phyloP scores from a whole-genome alignment of 2,113 vertebrate species.

The Zootoca vivipara region DNA sequence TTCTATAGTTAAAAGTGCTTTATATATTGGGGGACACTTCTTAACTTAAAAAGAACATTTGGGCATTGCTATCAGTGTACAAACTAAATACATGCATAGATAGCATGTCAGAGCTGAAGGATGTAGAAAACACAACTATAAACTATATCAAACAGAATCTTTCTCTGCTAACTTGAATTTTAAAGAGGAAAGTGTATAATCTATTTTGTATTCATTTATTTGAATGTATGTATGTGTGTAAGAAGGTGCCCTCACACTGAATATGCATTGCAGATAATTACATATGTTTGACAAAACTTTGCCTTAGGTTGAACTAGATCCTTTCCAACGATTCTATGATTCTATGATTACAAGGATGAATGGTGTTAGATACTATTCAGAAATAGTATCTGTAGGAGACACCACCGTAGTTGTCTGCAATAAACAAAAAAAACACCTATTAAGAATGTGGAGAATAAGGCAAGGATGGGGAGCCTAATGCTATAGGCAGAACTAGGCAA shows the following conservation, averaged over 20 bases:
- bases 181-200: not conserved
- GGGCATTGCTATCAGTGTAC: not conserved
- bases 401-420: too few species aligned
- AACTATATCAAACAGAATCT: not conserved
- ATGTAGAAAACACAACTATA: not conserved
- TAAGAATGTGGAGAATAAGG: too few species aligned
- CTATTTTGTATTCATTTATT: not conserved
- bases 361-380: too few species aligned
- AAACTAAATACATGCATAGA: not conserved
- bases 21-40: not conserved
- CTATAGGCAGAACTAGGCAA: too few species aligned
- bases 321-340: too few species aligned
- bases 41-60: not conserved
- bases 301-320: too few species aligned
- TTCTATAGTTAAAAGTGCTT: constrained; percentile 12
- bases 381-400: too few species aligned
- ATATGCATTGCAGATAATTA: too few species aligned
- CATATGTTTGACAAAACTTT: too few species aligned
- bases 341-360: too few species aligned
- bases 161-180: not conserved
- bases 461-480: not conserved
- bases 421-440: too few species aligned
- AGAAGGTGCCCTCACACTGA: not conserved
- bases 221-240: not conserved
- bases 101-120: not conserved